These are phyloP conservation scores for Tethya wilhelma DNA, from an alignment of 37 sponge, comb jelly and placozoan genomes.

Conservation along the genomic window DNA sequence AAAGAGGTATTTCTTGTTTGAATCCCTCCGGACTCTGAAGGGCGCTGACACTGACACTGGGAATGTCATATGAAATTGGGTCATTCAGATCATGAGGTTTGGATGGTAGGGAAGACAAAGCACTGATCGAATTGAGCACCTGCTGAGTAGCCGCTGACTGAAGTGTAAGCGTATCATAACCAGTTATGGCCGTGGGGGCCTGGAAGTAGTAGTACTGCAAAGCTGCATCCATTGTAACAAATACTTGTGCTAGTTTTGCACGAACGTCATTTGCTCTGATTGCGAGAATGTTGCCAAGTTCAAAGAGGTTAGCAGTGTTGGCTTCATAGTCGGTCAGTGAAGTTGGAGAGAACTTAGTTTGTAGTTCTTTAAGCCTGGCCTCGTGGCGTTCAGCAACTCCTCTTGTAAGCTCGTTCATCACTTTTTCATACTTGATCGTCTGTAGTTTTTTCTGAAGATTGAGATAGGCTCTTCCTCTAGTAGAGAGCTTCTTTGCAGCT, in stretches of 20 bases:
- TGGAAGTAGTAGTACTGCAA: background rate
- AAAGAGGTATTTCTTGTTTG: background rate
- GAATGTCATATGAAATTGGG: background rate
- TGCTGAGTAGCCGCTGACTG: background rate
- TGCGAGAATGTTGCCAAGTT: background rate
- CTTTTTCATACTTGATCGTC: background rate
- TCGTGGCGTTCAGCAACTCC: background rate
- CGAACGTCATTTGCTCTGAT: background rate
- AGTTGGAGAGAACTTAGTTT: background rate
- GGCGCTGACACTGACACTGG: background rate
- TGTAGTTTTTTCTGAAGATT: background rate
- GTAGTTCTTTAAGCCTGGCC: background rate
- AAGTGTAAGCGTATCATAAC: background rate
- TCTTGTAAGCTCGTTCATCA: background rate
- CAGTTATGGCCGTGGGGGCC: background rate
- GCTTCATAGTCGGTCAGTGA: slow-evolving; percentile 1
- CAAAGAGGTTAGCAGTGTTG: background rate
- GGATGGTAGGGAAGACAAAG: background rate
- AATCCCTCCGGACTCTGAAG: background rate
- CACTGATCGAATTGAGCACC: background rate
- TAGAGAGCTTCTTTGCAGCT: background rate
- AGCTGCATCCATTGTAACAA: background rate
- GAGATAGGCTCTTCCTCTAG: background rate
- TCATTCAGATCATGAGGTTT: background rate
- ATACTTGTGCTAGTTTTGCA: background rate